Conservation (phyloP, 2,888 invertebrate species). For the Philaethria dido region DNA sequence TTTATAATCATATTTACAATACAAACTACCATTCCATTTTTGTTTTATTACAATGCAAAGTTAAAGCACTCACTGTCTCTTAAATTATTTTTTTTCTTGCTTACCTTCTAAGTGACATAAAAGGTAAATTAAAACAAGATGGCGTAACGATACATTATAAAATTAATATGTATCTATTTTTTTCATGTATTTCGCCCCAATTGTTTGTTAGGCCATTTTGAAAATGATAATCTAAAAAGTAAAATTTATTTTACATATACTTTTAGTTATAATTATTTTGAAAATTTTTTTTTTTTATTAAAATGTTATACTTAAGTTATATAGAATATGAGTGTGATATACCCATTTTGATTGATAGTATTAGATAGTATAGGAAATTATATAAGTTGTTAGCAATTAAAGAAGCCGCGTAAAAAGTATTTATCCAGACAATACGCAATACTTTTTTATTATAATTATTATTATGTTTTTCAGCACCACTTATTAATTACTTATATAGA, state of each 20-base stretch:
- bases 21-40: constrained; percentile 7
- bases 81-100: background rate
- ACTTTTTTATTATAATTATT: constrained; percentile 4
- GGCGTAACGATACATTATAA: background rate
- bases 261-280: constrained; percentile 14
- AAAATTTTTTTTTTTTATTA: constrained; percentile 9
- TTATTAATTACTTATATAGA: constrained; percentile 28
- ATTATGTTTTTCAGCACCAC: constrained; percentile 18
- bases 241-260: background rate
- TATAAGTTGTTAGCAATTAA: constrained; percentile 4
- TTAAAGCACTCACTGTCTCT: background rate
- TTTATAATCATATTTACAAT: constrained; percentile 11
- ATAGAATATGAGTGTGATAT: constrained; percentile 38
- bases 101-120: background rate
- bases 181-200: background rate
- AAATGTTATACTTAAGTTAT: background rate
- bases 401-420: constrained; percentile 8
- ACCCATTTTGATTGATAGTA: constrained; percentile 31
- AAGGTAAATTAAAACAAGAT: background rate
- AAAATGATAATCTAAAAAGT: background rate
- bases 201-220: background rate
- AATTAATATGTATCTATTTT: background rate
- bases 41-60: background rate
- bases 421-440: constrained; percentile 32
- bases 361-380: constrained; percentile 26